Conservation (phyloP, 2,888 invertebrate genomes). For the Epicampocera succincta region DNA sequence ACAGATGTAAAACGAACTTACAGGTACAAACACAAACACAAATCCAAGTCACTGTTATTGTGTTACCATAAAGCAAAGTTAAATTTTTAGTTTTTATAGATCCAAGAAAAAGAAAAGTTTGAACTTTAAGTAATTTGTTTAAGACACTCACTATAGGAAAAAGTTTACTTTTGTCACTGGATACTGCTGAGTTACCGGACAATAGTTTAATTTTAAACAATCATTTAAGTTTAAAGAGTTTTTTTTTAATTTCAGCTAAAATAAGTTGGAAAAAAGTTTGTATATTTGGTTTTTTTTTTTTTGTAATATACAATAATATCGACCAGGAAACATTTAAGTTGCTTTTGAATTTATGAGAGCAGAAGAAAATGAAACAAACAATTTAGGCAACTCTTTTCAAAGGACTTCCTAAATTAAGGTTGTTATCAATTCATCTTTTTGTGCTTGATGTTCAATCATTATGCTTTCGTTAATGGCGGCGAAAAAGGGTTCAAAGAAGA, state of each 20-base stretch:
- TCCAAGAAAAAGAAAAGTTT: slow-evolving; percentile 24
- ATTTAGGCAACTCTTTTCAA: too few species aligned
- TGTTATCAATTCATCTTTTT: too few species aligned
- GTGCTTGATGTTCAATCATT: too few species aligned
- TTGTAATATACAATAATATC: too few species aligned
- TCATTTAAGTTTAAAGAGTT: not conserved
- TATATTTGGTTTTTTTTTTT: not conserved
- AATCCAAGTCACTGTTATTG: slow-evolving; percentile 20
- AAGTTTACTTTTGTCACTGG: not conserved
- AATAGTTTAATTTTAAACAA: not conserved
- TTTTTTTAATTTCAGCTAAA: too few species aligned
- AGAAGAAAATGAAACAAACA: too few species aligned
- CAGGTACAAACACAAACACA: not conserved
- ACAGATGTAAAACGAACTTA: slow-evolving; percentile 1
- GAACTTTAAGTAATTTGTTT: slow-evolving; percentile 39
- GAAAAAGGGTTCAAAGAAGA: too few species aligned
- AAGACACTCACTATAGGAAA: not conserved
- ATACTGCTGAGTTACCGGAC: not conserved
- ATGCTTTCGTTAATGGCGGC: too few species aligned
- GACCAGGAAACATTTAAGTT: too few species aligned
- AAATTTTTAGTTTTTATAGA: not conserved
- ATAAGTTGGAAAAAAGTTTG: too few species aligned
- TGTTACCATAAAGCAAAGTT: slow-evolving; percentile 11
- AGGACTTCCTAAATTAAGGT: too few species aligned
- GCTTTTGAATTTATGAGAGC: too few species aligned